Conservation (phyloP, 2,888 invertebrate genomes). For the Muschampia plurimacula region DNA sequence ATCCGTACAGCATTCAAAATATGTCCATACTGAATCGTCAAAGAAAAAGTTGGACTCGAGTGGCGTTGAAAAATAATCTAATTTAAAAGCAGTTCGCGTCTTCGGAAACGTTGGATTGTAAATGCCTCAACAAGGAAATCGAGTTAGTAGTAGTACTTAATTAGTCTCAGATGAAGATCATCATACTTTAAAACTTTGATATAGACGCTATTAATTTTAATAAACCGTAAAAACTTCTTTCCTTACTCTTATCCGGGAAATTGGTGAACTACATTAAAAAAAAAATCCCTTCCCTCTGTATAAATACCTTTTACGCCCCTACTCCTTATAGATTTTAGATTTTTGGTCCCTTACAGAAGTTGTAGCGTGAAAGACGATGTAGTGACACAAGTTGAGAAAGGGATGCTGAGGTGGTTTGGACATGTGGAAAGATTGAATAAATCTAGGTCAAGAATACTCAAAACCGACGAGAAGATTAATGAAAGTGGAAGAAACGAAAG, state of each 20-base stretch:
- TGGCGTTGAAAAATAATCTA: slow-evolving; percentile 46
- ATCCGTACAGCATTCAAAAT: slow-evolving; percentile 7
- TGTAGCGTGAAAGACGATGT: too few species aligned
- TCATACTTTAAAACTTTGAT: slow-evolving; percentile 17
- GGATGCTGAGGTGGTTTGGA: too few species aligned
- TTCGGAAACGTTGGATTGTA: slow-evolving; percentile 51
- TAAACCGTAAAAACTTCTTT: slow-evolving; percentile 8
- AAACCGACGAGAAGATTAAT: too few species aligned
- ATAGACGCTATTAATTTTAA: neutral
- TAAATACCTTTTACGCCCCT: too few species aligned
- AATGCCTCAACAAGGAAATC: slow-evolving; percentile 54
- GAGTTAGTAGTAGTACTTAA: slow-evolving; percentile 56
- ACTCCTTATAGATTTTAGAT: too few species aligned
- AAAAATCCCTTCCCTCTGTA: too few species aligned
- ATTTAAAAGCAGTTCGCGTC: slow-evolving; percentile 48
- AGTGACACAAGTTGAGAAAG: too few species aligned
- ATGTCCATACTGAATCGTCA: slow-evolving; percentile 23
- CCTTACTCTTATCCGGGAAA: neutral
- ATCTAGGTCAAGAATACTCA: too few species aligned
- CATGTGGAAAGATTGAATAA: too few species aligned
- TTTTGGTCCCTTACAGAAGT: too few species aligned
- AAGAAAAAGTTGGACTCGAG: slow-evolving; percentile 39
- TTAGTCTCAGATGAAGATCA: slow-evolving; percentile 48
- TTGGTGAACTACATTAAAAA: too few species aligned
- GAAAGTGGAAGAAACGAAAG: too few species aligned